A percentile compares a stretch with the other conserved stretches of the same genome.
These are phyloP conservation scores for Macroglossus sobrinus DNA, from an alignment of 2,113 vertebrate genomes.

Conservation along the genomic window DNA sequence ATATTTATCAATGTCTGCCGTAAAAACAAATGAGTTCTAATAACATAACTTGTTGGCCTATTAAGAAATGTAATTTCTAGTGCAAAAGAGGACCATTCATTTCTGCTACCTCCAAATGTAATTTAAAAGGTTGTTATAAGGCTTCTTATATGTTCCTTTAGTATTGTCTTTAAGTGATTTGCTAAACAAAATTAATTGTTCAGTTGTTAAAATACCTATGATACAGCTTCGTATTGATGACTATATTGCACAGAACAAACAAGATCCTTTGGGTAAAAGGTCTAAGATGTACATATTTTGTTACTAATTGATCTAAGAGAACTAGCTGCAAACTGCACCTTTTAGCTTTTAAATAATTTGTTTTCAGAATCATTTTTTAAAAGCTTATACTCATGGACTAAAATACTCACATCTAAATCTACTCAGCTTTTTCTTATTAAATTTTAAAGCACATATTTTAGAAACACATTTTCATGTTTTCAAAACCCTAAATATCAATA, in stretches of 20 bases:
- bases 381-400: not conserved
- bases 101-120: not conserved
- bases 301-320: not conserved
- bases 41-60: not conserved
- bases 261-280: not conserved
- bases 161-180: not conserved
- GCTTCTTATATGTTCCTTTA: not conserved
- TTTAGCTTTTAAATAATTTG: conserved; percentile 30
- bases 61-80: not conserved
- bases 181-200: not conserved
- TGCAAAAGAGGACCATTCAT: not conserved
- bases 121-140: not conserved
- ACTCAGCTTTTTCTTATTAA: conserved; percentile 45
- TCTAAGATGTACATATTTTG: not conserved
- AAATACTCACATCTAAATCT: conserved; percentile 19
- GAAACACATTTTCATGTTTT: conserved; percentile 50
- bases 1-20: not conserved
- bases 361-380: conserved; percentile 25
- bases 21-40: not conserved
- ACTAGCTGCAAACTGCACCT: not conserved
- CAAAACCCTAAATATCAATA: conserved; percentile 56
- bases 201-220: not conserved
- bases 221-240: not conserved
- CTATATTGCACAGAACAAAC: not conserved
- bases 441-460: conserved; percentile 64